Evolutionary conservation across 2,797 vertebrate genomes (phyloP), one percentile per base, ranked within the genome.

Genomic region (Nyctalus aviator): DNA sequence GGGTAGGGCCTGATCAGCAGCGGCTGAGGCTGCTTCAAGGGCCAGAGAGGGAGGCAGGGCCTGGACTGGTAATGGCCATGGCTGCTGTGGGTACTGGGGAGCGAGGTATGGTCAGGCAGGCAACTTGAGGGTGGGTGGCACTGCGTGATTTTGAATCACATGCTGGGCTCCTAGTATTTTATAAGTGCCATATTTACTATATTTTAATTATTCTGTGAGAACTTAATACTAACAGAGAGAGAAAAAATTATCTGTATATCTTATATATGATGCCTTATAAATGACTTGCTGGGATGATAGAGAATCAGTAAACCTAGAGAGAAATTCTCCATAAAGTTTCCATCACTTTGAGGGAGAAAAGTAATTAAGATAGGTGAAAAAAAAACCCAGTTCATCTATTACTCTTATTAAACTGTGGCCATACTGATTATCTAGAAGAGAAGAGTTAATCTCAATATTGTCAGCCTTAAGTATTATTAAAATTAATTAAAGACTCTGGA

Each of bases 401-500:
- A 82, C 50, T 83, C 69, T 50, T 93, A 14, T 88, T 84, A 83
- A 94, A 76, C 35, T 78, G 10, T 71, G 7, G 50, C 48, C 91
- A 50, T 79, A 85, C 0, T 73, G 82, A 94, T 77, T 84, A 13
- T 87, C 87, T 23, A 81, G 32, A 95, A 95, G 10, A 81, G 59
- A 94, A 94, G 71, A 84, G 75, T 91, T 92, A 1, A 84, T 93
- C 25, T 96, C 14, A 27, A 71, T 48, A 35, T 94, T 90, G 1
- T 9, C 73, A 91, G 46, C 6, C 6, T 89, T 64, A 96, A 96
- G 32, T 46, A 14, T 85, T 91, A 55, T 93, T 6, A 5, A 93
- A 92, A 84, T 88, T 84, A 92, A 84, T 88, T 84, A 90, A 95
- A 95, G 72, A 44, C 10, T 78, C 46, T 91, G 59, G 71, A 75